These are phyloP conservation scores for Sebastes wilsoni DNA, from an alignment of 2,797 vertebrate genomes.

Conservation along the genomic window DNA sequence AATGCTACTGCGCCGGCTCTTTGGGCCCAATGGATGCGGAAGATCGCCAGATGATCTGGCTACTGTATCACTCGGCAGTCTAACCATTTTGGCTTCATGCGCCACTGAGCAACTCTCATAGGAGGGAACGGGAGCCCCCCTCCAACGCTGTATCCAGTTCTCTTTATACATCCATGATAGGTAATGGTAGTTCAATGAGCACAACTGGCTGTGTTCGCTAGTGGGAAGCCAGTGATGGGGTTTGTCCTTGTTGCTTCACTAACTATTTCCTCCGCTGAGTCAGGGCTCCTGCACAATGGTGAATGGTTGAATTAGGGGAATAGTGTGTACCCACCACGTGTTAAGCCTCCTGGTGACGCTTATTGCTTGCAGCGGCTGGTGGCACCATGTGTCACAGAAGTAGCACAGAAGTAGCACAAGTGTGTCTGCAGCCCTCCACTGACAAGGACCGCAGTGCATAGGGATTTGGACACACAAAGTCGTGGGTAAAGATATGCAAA, in stretches of 20 bases:
- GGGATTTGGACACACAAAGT: not conserved
- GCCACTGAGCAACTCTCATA: no score
- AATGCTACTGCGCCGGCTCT: no score
- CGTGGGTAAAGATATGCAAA: not conserved
- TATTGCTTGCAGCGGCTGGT: constrained; percentile 3
- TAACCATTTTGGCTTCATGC: no score
- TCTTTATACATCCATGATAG: not conserved
- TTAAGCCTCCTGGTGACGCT: not conserved
- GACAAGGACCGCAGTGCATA: not conserved
- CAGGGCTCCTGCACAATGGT: constrained; percentile 6
- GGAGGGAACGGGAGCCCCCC: no score
- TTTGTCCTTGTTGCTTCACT: constrained; percentile 3
- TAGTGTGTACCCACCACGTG: not conserved
- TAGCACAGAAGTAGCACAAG: not conserved
- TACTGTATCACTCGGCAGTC: no score
- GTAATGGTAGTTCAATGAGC: not conserved
- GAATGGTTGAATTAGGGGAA: not conserved
- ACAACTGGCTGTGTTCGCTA: constrained; percentile 2
- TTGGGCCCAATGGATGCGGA: no score
- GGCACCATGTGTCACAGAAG: constrained; percentile 29
- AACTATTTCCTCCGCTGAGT: constrained; percentile 1
- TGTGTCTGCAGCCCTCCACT: constrained; percentile 9
- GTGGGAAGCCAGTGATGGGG: not conserved
- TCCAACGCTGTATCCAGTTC: no score
- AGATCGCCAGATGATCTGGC: no score